phyloP scores from a whole-genome alignment of 2,113 vertebrate species.

The Cyanoliseus patagonus region DNA sequence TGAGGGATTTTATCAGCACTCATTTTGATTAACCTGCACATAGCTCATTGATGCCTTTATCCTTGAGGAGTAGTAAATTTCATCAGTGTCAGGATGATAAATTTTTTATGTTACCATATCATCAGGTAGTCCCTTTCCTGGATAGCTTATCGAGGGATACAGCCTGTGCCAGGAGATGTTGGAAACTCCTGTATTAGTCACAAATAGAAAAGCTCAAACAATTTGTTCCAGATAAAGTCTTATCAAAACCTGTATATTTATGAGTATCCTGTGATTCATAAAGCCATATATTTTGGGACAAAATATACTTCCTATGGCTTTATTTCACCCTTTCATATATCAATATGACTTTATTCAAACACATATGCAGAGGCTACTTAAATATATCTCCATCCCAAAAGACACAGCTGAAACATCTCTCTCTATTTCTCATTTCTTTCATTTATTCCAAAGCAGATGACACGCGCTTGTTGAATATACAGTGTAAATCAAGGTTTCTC shows the following conservation, averaged over 20 bases:
- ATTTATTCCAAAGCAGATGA: neutral
- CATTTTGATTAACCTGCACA: conserved; percentile 28
- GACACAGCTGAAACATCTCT: neutral
- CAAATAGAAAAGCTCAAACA: neutral
- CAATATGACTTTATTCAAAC: neutral
- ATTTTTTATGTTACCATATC: neutral
- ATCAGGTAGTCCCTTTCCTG: neutral
- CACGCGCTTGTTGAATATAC: neutral
- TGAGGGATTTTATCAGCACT: conserved; percentile 40
- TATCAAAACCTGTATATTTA: neutral
- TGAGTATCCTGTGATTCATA: neutral
- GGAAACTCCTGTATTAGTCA: neutral
- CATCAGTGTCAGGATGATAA: neutral
- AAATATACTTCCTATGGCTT: neutral
- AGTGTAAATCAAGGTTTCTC: neutral
- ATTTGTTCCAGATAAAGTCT: neutral
- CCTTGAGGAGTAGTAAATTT: conserved; percentile 15
- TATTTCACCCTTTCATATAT: neutral
- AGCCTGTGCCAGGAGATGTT: neutral
- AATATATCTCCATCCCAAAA: neutral
- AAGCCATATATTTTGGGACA: neutral
- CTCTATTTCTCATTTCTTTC: neutral
- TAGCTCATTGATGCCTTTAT: neutral
- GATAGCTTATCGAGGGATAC: neutral
- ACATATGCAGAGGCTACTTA: neutral